A percentile compares a stretch with the other conserved stretches of the same genome.
phyloP scores from a whole-genome alignment of 2,888 invertebrate species.

The Apotomis capreana region DNA sequence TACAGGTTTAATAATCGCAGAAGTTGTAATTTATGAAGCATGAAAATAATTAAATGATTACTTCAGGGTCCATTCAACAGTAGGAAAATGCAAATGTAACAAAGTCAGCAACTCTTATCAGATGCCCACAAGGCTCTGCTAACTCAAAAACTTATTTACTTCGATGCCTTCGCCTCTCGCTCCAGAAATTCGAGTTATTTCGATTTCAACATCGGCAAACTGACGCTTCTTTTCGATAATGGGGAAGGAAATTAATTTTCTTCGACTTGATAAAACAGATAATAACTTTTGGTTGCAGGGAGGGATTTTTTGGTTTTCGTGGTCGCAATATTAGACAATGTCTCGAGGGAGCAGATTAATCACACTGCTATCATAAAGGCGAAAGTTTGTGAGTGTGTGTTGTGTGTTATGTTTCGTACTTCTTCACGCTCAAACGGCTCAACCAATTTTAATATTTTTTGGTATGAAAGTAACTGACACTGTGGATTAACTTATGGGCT shows the following conservation, averaged over 20 bases:
- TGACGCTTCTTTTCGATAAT: conserved; percentile 38
- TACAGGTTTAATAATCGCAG: conserved; percentile 34
- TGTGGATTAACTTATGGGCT: no score
- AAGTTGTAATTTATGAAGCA: conserved; percentile 39
- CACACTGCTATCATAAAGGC: no score
- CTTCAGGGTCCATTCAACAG: conserved; percentile 28
- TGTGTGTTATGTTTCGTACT: no score
- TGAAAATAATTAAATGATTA: conserved; percentile 36
- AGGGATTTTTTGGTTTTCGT: background rate
- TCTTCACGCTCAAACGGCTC: no score
- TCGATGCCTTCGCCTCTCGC: conserved; percentile 44
- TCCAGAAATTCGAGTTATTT: conserved; percentile 49
- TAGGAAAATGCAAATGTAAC: conserved; percentile 46
- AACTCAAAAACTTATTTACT: conserved; percentile 59
- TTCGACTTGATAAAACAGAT: conserved; percentile 45
- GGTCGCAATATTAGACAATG: conserved; percentile 1
- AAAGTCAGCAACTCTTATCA: conserved; percentile 59
- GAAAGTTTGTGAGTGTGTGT: no score
- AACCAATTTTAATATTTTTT: no score
- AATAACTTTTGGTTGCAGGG: conserved; percentile 20
- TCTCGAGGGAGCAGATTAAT: no score
- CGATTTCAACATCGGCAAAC: conserved; percentile 34
- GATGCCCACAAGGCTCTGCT: conserved; percentile 53
- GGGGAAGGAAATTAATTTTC: conserved; percentile 52
- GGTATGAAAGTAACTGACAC: no score